These are phyloP conservation scores for Struthio camelus DNA, from an alignment of 2,113 vertebrate genomes.

Conservation along the genomic window DNA sequence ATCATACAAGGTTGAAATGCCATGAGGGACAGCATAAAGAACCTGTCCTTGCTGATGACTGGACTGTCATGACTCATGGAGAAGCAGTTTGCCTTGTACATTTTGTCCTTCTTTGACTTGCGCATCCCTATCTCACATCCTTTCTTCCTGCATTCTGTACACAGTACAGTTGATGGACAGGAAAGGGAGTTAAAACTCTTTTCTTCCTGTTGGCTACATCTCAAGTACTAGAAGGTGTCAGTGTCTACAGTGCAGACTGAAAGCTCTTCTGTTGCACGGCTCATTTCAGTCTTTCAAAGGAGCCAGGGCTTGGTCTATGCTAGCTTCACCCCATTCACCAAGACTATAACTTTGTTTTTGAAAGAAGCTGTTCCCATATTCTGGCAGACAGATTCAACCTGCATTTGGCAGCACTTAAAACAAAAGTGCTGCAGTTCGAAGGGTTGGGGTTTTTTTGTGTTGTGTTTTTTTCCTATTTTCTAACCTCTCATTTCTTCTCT, in stretches of 20 bases:
- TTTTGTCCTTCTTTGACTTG: background rate
- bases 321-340: background rate
- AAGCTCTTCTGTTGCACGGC: background rate
- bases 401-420: background rate
- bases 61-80: background rate
- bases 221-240: background rate
- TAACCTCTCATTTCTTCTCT: background rate
- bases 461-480: background rate
- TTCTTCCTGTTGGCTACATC: background rate
- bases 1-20: background rate
- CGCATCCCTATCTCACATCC: background rate
- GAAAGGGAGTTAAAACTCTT: background rate
- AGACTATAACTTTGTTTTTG: background rate
- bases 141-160: background rate
- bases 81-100: background rate
- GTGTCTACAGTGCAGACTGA: background rate
- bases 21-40: background rate
- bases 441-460: background rate
- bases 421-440: background rate
- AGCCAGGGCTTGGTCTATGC: background rate
- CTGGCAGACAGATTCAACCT: background rate
- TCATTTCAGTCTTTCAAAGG: background rate
- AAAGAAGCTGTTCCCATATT: background rate
- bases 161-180: background rate
- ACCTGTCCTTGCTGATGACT: background rate